Evolutionary conservation across 2,113 vertebrate species (phyloP).

Genomic region (Aldabrachelys gigantea): DNA sequence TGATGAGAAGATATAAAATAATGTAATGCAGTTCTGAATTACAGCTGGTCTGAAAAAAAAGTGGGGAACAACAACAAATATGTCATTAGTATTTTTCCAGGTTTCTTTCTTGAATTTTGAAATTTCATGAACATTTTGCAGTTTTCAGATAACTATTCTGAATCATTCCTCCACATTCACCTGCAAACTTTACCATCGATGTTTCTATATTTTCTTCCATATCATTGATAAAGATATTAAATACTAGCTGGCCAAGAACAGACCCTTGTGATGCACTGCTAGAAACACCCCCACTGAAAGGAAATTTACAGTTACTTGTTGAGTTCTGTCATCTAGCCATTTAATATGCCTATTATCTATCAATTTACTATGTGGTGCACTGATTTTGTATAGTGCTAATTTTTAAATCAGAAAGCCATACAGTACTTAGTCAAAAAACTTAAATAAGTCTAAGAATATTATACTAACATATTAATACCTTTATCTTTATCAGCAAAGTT

Average conservation of each 20-base stretch:
- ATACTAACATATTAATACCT: neutral
- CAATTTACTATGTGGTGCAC: neutral
- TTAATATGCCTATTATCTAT: neutral
- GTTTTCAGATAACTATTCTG: neutral
- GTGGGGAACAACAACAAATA: too few relatives aligned
- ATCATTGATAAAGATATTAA: neutral
- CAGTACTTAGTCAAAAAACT: neutral
- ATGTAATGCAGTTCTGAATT: constrained; percentile 41
- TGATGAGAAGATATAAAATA: constrained; percentile 39
- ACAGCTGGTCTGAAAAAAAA: too few relatives aligned
- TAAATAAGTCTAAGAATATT: neutral
- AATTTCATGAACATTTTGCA: too few relatives aligned
- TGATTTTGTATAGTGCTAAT: neutral
- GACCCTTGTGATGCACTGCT: neutral
- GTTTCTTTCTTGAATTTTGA: too few relatives aligned
- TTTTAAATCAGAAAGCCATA: neutral
- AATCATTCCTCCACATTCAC: neutral
- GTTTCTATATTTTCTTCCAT: neutral
- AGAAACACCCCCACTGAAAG: neutral
- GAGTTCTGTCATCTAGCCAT: neutral
- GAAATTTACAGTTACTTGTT: neutral
- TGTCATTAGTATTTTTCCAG: too few relatives aligned
- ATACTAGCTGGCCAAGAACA: neutral
- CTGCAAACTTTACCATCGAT: neutral
- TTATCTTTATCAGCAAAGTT: neutral